A percentile compares a stretch with the other conserved stretches of the same genome.
Conservation (phyloP, 2,797 vertebrate genomes). For the Pseudomugil tenellus region DNA sequence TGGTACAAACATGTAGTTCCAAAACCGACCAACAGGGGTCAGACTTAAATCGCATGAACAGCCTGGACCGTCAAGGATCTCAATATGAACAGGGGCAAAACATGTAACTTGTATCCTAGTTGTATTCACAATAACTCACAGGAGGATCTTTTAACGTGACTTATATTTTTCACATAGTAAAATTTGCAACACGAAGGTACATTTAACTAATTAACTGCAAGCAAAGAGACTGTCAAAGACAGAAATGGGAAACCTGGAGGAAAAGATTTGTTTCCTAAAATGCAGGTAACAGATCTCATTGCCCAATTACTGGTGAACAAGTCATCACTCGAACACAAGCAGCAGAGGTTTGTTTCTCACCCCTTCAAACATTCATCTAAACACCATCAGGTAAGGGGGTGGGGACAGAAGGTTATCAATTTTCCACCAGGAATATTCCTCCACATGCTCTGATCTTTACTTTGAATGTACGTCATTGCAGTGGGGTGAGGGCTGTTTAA, state of each 20-base stretch:
- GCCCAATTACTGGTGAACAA: not conserved
- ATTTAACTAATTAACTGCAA: not conserved
- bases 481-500: conserved; percentile 27
- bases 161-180: not conserved
- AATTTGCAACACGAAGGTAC: not conserved
- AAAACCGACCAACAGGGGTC: conserved; percentile 43
- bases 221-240: not conserved
- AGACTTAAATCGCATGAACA: not conserved
- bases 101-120: too few relatives aligned
- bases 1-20: conserved; percentile 3
- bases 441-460: not conserved
- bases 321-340: not conserved
- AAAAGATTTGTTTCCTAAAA: not conserved
- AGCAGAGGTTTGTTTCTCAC: not conserved
- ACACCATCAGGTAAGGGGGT: conserved; percentile 14
- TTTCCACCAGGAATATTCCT: conserved; percentile 21
- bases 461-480: conserved; percentile 28
- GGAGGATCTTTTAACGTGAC: too few relatives aligned
- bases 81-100: not conserved
- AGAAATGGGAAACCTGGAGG: not conserved
- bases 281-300: not conserved
- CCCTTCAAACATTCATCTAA: not conserved
- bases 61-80: not conserved
- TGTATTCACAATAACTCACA: too few relatives aligned
- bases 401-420: not conserved